A percentile compares a stretch with the other conserved stretches of the same genome.
Conservation (phyloP, 2,888 invertebrate species). For the Teinopalpus imperialis region DNA sequence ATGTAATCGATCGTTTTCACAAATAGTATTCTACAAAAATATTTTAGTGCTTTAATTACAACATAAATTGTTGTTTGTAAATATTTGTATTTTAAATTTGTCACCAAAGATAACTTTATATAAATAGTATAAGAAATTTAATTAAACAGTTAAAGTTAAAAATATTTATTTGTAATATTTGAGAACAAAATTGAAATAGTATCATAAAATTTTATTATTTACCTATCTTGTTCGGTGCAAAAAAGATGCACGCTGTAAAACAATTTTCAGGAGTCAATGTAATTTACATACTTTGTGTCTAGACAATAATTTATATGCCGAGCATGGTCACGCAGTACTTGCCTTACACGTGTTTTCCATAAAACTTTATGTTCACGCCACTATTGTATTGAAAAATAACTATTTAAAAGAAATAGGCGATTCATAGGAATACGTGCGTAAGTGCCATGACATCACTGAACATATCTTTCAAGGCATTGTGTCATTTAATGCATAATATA, state of each 20-base stretch:
- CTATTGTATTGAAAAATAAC: slow-evolving; percentile 64
- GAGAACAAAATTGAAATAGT: too few species aligned
- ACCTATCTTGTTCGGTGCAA: too few species aligned
- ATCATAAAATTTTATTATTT: too few species aligned
- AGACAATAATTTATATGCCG: slow-evolving; percentile 36
- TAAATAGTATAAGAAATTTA: too few species aligned
- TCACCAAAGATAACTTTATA: too few species aligned
- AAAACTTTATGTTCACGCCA: slow-evolving; percentile 73
- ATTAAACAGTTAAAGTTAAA: too few species aligned
- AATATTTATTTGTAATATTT: too few species aligned
- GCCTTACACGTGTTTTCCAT: slow-evolving; percentile 72
- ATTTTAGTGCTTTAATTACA: too few species aligned
- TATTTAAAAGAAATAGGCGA: slow-evolving; percentile 66
- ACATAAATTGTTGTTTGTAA: too few species aligned
- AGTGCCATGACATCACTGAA: slow-evolving; percentile 40
- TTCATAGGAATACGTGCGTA: slow-evolving; percentile 55
- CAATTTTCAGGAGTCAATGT: slow-evolving; percentile 33
- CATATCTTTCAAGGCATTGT: slow-evolving; percentile 25
- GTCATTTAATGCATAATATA: slow-evolving; percentile 23
- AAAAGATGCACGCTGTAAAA: not conserved
- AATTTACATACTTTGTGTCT: slow-evolving; percentile 27
- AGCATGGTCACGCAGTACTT: slow-evolving; percentile 49
- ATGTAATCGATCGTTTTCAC: too few species aligned
- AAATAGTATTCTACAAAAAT: too few species aligned
- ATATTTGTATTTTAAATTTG: too few species aligned